phyloP scores from a whole-genome alignment of 2,888 invertebrate species.

The Acleris holmiana region DNA sequence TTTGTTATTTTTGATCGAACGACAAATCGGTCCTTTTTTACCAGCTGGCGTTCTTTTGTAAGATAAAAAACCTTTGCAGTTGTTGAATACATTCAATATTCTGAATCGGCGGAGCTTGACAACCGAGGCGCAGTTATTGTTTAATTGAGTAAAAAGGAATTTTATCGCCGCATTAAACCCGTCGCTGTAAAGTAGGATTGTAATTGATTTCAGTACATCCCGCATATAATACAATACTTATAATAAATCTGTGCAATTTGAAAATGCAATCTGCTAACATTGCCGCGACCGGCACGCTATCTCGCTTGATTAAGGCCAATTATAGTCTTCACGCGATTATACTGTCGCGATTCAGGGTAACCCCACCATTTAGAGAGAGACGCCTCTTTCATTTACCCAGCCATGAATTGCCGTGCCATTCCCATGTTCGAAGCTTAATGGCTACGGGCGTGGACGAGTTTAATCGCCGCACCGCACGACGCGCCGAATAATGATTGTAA shows the following conservation, averaged over 20 bases:
- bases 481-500: conserved; percentile 59
- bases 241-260: conserved; percentile 55
- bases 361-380: conserved; percentile 68
- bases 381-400: conserved; percentile 67
- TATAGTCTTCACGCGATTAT: conserved; percentile 74
- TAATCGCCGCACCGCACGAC: conserved; percentile 54
- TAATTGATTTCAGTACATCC: conserved; percentile 41
- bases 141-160: conserved; percentile 23
- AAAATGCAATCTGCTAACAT: conserved; percentile 54
- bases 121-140: conserved; percentile 9
- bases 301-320: conserved; percentile 76
- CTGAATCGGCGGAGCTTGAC: neutral
- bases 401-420: conserved; percentile 65
- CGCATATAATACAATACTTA: conserved; percentile 46
- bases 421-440: conserved; percentile 65
- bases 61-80: conserved; percentile 3
- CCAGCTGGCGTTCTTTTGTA: conserved; percentile 2
- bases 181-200: conserved; percentile 17
- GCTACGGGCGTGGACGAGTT: conserved; percentile 55
- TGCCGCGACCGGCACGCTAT: conserved; percentile 58
- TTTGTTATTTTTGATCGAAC: conserved; percentile 14
- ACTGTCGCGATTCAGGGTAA: conserved; percentile 70
- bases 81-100: conserved; percentile 4
- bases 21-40: neutral
- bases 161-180: conserved; percentile 14